Percentiles rank a stretch among this genome's conserved stretches.
These are phyloP conservation scores for Mythimna lalbum DNA, from an alignment of 2,888 invertebrate genomes.

Conservation along the genomic window DNA sequence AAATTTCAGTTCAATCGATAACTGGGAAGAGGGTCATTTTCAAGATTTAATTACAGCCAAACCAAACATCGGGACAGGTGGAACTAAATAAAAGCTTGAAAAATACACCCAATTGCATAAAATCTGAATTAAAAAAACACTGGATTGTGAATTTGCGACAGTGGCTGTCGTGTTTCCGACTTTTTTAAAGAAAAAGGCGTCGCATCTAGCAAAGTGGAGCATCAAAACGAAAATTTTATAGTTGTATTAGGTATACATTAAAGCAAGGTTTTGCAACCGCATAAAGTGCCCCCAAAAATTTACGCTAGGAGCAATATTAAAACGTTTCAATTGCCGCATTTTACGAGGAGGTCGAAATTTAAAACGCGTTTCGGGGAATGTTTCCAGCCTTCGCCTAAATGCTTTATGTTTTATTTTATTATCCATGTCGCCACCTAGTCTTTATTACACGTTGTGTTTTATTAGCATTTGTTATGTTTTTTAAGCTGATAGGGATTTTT, in stretches of 20 bases:
- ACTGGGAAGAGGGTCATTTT: no score
- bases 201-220: not conserved
- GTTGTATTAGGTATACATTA: constrained; percentile 62
- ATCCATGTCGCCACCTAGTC: constrained; percentile 72
- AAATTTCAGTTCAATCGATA: no score
- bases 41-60: no score
- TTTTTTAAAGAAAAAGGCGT: no score
- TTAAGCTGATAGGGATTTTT: constrained; percentile 60
- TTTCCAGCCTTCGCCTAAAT: constrained; percentile 70
- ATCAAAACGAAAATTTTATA: constrained; percentile 42
- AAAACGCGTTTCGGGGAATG: constrained; percentile 71
- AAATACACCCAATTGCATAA: no score
- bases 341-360: constrained; percentile 78
- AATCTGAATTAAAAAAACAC: not conserved
- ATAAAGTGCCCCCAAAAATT: constrained; percentile 67
- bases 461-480: constrained; percentile 61
- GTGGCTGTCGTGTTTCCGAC: no score
- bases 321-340: constrained; percentile 75
- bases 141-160: no score
- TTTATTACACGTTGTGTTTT: constrained; percentile 68
- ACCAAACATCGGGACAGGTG: no score
- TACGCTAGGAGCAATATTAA: constrained; percentile 71
- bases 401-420: constrained; percentile 78
- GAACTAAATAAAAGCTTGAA: no score
- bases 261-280: constrained; percentile 57